A percentile compares a stretch with the other conserved stretches of the same genome.
Evolutionary conservation across 2,888 invertebrate species (phyloP).

Genomic region (Metallyticus violacea): DNA sequence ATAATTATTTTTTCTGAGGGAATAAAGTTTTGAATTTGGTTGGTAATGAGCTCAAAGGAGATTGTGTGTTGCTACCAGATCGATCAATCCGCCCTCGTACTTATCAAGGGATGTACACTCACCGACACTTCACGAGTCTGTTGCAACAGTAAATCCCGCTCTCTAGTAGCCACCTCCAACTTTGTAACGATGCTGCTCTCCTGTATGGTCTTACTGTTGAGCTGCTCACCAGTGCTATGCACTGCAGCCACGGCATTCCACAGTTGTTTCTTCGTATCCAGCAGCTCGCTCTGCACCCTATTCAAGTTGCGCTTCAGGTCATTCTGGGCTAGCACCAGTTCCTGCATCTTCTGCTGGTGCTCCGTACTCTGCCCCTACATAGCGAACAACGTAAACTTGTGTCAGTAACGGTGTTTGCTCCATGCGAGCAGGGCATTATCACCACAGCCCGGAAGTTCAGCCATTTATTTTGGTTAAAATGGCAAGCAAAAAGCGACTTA

Average conservation of each 20-base stretch:
- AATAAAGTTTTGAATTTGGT: no score
- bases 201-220: neutral
- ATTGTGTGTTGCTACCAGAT: no score
- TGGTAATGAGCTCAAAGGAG: no score
- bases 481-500: no score
- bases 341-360: conserved; percentile 15
- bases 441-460: no score
- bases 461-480: no score
- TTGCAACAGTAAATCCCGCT: conserved; percentile 23
- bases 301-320: conserved; percentile 20
- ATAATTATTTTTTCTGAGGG: no score
- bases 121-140: neutral
- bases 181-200: neutral
- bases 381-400: no score
- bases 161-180: conserved; percentile 18
- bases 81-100: no score
- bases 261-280: conserved; percentile 17
- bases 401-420: no score
- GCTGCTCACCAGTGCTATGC: conserved; percentile 21
- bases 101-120: no score
- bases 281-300: conserved; percentile 9
- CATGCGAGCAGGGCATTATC: no score
- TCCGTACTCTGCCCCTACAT: conserved; percentile 8
- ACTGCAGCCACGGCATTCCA: conserved; percentile 20
- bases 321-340: conserved; percentile 13